Evolutionary conservation across 2,797 vertebrate species (phyloP).

Genomic region (Lateolabrax maculatus): DNA sequence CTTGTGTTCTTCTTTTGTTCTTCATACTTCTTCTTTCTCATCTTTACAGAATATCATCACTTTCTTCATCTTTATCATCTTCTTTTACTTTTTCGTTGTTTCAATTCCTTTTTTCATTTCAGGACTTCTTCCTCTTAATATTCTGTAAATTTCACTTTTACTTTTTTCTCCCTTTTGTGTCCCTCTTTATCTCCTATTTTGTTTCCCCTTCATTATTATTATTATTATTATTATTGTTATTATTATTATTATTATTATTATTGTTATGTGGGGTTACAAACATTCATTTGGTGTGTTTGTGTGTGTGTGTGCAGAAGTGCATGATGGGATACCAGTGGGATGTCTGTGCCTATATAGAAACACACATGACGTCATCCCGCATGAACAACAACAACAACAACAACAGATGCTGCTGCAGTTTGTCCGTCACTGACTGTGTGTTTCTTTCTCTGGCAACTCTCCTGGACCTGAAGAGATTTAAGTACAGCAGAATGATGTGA

Average conservation of each 20-base stretch:
- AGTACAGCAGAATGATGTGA: too few species aligned
- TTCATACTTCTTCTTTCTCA: not conserved
- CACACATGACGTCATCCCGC: not conserved
- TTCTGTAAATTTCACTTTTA: not conserved
- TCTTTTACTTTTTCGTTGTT: not conserved
- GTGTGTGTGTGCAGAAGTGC: conserved; percentile 2
- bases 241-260: not conserved
- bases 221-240: not conserved
- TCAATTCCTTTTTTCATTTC: not conserved
- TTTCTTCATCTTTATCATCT: not conserved
- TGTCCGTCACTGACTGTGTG: conserved; percentile 7
- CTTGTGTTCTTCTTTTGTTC: not conserved
- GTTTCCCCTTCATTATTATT: not conserved
- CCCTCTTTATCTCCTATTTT: not conserved
- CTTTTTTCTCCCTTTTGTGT: not conserved
- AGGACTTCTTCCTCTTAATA: not conserved
- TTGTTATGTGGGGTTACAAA: not conserved
- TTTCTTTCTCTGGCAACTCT: not conserved
- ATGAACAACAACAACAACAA: conserved; percentile 9
- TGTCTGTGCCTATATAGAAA: not conserved
- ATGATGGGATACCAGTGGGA: conserved; percentile 21
- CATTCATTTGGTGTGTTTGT: not conserved
- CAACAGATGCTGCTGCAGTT: conserved; percentile 9
- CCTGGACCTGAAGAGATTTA: too few species aligned
- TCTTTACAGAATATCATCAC: not conserved